Conservation (phyloP, 2,888 invertebrate species). For the Polymixis flavicincta region DNA sequence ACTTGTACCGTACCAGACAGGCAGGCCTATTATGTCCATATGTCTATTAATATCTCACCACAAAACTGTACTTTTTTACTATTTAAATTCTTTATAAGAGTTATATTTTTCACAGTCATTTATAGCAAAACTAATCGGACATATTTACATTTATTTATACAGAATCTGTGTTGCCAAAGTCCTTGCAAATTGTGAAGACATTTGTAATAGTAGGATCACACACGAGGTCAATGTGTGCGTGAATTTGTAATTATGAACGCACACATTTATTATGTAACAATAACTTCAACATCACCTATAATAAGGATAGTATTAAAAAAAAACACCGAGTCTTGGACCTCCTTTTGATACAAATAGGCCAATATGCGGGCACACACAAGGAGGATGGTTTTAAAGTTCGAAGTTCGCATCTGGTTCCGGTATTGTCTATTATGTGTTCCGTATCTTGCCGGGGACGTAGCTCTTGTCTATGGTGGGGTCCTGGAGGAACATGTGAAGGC, state of each 20-base stretch:
- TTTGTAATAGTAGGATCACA: constrained; percentile 30
- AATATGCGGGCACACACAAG: constrained; percentile 69
- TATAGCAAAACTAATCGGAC: constrained; percentile 32
- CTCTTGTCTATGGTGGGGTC: constrained; percentile 99
- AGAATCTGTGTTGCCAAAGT: constrained; percentile 47
- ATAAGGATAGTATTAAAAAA: constrained; percentile 32
- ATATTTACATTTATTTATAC: constrained; percentile 37
- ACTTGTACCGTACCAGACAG: constrained; percentile 50
- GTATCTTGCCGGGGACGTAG: constrained; percentile 99
- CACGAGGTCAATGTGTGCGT: constrained; percentile 47
- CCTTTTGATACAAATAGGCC: constrained; percentile 59
- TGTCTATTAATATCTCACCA: constrained; percentile 36
- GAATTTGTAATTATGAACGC: constrained; percentile 55
- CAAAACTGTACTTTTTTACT: constrained; percentile 41
- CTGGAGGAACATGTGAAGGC: constrained; percentile 99
- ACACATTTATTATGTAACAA: constrained; percentile 36
- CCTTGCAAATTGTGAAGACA: constrained; percentile 46
- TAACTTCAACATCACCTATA: constrained; percentile 39
- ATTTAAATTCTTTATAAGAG: constrained; percentile 50
- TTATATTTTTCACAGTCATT: constrained; percentile 42
- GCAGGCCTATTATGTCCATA: constrained; percentile 30
- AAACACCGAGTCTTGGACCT: constrained; percentile 47
- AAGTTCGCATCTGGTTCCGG: constrained; percentile 63
- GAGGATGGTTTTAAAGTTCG: constrained; percentile 75
- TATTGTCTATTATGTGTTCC: constrained; percentile 95